These are phyloP conservation scores for Cosmopolites sordidus DNA, from an alignment of 2,888 invertebrate genomes.

Conservation along the genomic window DNA sequence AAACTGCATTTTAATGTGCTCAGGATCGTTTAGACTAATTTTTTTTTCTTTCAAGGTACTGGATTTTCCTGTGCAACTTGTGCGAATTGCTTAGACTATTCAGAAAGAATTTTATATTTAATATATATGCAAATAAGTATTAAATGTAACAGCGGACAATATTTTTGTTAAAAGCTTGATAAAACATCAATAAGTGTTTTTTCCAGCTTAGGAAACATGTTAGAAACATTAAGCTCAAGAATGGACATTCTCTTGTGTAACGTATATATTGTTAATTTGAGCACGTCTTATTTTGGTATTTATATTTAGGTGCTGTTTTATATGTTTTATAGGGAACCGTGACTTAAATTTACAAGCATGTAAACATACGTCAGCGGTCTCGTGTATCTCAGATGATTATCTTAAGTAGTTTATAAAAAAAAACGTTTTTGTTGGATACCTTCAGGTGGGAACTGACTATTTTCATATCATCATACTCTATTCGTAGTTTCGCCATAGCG, in stretches of 20 bases:
- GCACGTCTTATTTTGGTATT: slow-evolving; percentile 21
- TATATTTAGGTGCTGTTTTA: slow-evolving; percentile 25
- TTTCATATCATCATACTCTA: no score
- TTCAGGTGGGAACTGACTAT: no score
- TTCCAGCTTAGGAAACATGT: neutral
- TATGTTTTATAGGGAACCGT: slow-evolving; percentile 17
- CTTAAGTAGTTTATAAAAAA: no score
- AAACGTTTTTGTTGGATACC: no score
- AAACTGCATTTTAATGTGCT: neutral
- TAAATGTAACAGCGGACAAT: no score
- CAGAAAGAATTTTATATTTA: no score
- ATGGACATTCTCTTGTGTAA: slow-evolving; percentile 1
- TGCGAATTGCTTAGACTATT: no score
- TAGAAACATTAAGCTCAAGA: neutral
- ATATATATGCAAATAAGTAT: no score
- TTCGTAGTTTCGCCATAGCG: no score
- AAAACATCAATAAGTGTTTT: neutral
- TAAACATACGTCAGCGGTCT: neutral
- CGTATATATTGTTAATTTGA: slow-evolving; percentile 7
- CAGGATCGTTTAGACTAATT: neutral
- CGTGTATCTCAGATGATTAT: no score
- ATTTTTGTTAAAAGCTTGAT: no score
- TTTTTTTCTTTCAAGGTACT: neutral
- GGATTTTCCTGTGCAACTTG: neutral
- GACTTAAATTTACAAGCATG: slow-evolving; percentile 13